These are phyloP conservation scores for Dioctria linearis DNA, from an alignment of 2,888 invertebrate species.

Conservation along the genomic window DNA sequence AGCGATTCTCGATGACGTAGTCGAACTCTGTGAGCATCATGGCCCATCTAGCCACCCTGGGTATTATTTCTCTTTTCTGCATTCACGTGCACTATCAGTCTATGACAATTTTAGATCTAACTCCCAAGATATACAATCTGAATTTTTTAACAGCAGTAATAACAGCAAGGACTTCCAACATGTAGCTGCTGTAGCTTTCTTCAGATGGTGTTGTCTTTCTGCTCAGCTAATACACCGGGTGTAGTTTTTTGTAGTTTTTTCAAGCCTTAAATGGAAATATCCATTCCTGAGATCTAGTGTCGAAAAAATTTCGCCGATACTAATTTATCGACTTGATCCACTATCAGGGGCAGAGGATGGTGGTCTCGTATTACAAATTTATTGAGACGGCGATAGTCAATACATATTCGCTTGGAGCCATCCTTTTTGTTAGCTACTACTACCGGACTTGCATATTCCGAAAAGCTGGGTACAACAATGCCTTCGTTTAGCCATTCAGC, in stretches of 20 bases:
- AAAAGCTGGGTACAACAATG: neutral
- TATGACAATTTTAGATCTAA: too few species aligned
- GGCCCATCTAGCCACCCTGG: too few species aligned
- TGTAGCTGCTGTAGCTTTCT: too few species aligned
- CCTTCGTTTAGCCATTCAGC: neutral
- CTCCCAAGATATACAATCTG: too few species aligned
- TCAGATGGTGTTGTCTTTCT: too few species aligned
- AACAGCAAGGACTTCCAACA: too few species aligned
- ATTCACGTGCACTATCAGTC: too few species aligned
- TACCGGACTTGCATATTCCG: neutral
- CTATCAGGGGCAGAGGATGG: neutral
- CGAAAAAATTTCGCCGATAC: neutral
- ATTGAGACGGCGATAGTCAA: neutral
- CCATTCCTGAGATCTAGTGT: neutral
- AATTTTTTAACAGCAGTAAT: too few species aligned
- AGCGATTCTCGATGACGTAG: too few species aligned
- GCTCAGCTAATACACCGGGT: too few species aligned
- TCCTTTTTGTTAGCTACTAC: neutral
- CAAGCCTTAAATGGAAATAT: neutral
- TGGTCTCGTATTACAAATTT: neutral
- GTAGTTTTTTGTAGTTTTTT: neutral
- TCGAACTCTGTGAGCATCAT: too few species aligned
- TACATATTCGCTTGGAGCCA: neutral
- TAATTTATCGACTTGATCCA: neutral
- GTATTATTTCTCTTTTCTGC: too few species aligned